Conservation (phyloP, 1,140 invertebrate genomes). For the Bombus picipes region DNA sequence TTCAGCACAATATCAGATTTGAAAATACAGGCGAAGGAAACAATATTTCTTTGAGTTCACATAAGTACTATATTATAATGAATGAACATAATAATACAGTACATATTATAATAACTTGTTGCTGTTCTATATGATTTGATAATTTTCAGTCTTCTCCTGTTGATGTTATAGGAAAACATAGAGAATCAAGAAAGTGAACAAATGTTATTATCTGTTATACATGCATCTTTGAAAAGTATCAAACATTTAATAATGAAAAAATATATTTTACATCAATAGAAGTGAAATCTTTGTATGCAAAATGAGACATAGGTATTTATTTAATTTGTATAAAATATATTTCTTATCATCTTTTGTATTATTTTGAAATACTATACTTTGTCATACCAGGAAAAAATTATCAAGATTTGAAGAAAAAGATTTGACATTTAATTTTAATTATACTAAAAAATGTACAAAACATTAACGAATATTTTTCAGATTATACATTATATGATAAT, state of each 20-base stretch:
- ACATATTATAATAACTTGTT: not conserved
- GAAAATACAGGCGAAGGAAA: slow-evolving; percentile 52
- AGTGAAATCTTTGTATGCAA: slow-evolving; percentile 10
- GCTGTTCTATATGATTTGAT: not conserved
- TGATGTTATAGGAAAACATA: slow-evolving; percentile 10
- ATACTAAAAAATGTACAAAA: slow-evolving; percentile 52
- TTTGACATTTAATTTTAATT: not conserved
- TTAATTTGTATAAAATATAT: slow-evolving; percentile 64
- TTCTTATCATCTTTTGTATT: slow-evolving; percentile 54
- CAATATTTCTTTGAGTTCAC: slow-evolving; percentile 59
- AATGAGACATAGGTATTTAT: slow-evolving; percentile 55
- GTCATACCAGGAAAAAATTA: slow-evolving; percentile 41
- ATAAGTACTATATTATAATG: slow-evolving; percentile 2
- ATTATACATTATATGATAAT: slow-evolving; percentile 18
- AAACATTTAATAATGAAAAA: slow-evolving; percentile 40
- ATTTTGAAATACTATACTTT: slow-evolving; percentile 59
- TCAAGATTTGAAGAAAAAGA: not conserved
- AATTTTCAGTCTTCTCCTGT: not conserved
- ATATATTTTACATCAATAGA: slow-evolving; percentile 60
- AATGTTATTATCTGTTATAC: slow-evolving; percentile 8
- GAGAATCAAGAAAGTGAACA: slow-evolving; percentile 21
- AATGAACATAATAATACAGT: slow-evolving; percentile 21
- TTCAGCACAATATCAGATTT: slow-evolving; percentile 51
- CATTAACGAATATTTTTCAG: not conserved
- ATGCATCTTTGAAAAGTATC: slow-evolving; percentile 10